phyloP scores from a whole-genome alignment of 2,888 invertebrate genomes.

The Anticlea derivata region DNA sequence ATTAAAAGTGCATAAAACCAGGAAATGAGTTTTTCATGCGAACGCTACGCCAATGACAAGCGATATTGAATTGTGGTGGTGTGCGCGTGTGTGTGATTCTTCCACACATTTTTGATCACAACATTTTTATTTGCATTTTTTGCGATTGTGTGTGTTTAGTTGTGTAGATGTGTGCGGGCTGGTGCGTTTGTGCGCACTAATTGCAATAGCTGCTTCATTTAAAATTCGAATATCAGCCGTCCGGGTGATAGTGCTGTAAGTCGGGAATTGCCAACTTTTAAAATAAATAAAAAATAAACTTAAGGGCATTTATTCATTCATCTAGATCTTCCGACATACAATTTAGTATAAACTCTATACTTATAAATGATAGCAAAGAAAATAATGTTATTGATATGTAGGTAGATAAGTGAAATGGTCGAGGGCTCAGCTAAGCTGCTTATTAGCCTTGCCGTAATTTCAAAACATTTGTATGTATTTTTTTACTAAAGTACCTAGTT shows the following conservation, averaged over 20 bases:
- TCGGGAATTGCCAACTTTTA: conserved; percentile 24
- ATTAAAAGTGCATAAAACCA: conserved; percentile 34
- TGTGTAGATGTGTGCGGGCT: conserved; percentile 41
- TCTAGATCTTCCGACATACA: too few relatives aligned
- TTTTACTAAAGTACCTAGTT: too few relatives aligned
- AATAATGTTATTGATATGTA: too few relatives aligned
- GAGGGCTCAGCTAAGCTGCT: too few relatives aligned
- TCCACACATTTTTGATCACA: conserved; percentile 80
- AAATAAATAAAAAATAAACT: not conserved
- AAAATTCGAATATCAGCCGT: conserved; percentile 79
- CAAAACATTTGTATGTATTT: too few relatives aligned
- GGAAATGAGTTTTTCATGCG: conserved; percentile 48
- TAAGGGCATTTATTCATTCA: too few relatives aligned
- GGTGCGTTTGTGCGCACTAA: conserved; percentile 61
- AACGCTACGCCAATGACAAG: conserved; percentile 75
- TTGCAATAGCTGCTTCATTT: conserved; percentile 83
- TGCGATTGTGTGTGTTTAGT: conserved; percentile 63
- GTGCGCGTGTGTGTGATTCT: conserved; percentile 68
- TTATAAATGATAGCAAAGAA: too few relatives aligned
- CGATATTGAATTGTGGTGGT: conserved; percentile 78
- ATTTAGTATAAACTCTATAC: too few relatives aligned
- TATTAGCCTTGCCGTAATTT: too few relatives aligned
- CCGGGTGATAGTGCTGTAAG: conserved; percentile 57
- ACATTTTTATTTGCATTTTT: conserved; percentile 74
- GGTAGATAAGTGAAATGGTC: too few relatives aligned